Base-by-base conservation (phyloP, 2,888 invertebrate genomes). In the Oeneis ivallda region DNA sequence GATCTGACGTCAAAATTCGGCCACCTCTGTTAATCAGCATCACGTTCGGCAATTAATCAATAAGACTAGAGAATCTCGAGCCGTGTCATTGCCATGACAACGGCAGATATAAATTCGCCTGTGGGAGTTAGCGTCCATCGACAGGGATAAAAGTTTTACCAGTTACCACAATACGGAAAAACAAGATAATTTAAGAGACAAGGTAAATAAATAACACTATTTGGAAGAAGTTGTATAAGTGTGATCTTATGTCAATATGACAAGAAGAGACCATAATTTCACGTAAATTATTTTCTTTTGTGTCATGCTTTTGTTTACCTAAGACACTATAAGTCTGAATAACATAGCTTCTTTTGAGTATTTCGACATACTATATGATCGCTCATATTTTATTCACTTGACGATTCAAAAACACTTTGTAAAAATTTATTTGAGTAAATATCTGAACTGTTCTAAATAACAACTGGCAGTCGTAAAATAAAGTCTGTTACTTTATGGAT, bases 21-120 rank as follows among this genome's bases (percentile, higher is more conserved):
- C 50, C 39, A 45, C 58, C 54, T 45, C 59, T 57, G 59, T 70
- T 68, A 70, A 70, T 70, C 72, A 71, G 77, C 73, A 75, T 76
- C 78, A 76, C 77, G 76, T 78, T 68, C 72, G 75, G 76, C 76
- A 81, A 86, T 85, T 85, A 86, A 86, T 86, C 86, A 85, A 84
- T 84, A 83, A 78, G 82, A 82, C 81, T 78, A 19, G 76, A 73
- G 78, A 76, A 74, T 75, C 72, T 73, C 63, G 74, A 68, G 71
- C 72, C 72, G 75, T 63, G 68, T 66, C 65, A 81, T 82, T 74
- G 75, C 71, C 76, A 79, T 78, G 81, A 73, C 75, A 71, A 80
- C 80, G 68, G 70, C 15, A 13, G 61, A 56, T 54, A 54, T 54
- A 53, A 61, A 65, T 69, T 67, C 54, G 64, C 68, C 61, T 61